Evolutionary conservation across 2,797 vertebrate genomes (phyloP), one percentile per base, ranked within the genome.

Genomic region (Phoeniculus purpureus): DNA sequence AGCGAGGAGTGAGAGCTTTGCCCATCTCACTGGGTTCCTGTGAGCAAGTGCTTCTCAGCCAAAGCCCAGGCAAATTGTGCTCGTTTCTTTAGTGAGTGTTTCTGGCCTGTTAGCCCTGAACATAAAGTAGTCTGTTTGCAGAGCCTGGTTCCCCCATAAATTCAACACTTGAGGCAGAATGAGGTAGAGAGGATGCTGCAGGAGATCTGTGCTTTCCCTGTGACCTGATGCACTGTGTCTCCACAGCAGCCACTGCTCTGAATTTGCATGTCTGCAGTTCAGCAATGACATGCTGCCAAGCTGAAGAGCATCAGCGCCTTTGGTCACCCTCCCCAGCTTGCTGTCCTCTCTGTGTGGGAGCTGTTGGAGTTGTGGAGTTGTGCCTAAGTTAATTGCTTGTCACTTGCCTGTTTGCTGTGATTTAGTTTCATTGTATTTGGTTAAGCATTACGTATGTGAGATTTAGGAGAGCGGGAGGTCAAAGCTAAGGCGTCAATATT

Each of bases 221-320:
- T 50, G 64, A 48, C 9, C 16, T 37, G 72, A 32, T 23, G 10
- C 22, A 77, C 73, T 40, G 51, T 2, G 1, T 37, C 37, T 37
- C 48, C 12, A 15, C 34, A 3, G 15, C 17, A n/a, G 19, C 72
- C 4, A 1, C 54, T 60, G 54, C 58, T 75, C 29, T 77, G 29
- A 26, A 8, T 77, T 66, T 48, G 16, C 37, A 2, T 1, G 17
- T 29, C 29, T 73, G 67, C 4, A 6, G 17, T 29, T 18, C 0
- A 0, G 17, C 26, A 29, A 32, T 17, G 40, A 4, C 29, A 32
- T 21, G n/a, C 21, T 67, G n/a, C 58, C 21, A 22, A 31, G 27
- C 32, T 2, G 2, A 47, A 61, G 60, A 18, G 18, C 27, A 0
- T 21, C 4, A 0, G 29, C 3, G 1, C 37, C 52, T 31, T 43